phyloP scores from a whole-genome alignment of 2,113 vertebrate genomes.

The Toxotes chatareus region DNA sequence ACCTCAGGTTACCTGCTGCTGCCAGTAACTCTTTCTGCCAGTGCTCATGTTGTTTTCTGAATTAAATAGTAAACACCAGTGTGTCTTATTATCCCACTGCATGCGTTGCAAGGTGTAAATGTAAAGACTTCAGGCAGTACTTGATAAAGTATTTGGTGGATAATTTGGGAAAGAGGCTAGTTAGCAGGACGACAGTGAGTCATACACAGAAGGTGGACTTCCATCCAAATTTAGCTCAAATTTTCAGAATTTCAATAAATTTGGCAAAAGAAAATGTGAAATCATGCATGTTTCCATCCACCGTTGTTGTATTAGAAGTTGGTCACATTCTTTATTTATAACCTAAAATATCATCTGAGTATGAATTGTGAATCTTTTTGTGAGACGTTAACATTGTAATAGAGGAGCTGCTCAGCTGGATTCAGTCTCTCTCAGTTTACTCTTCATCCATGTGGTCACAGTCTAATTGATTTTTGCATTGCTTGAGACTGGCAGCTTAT shows the following conservation, averaged over 20 bases:
- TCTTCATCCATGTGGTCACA: conserved; percentile 41
- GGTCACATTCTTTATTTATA: neutral
- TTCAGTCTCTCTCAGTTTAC: conserved; percentile 23
- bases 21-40: neutral
- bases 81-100: too few relatives aligned
- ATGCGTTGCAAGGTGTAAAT: too few relatives aligned
- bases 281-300: too few relatives aligned
- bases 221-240: too few relatives aligned
- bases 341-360: neutral
- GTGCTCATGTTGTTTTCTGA: neutral
- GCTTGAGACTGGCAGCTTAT: conserved; percentile 33
- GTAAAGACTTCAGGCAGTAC: too few relatives aligned
- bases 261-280: too few relatives aligned
- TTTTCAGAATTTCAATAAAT: too few relatives aligned
- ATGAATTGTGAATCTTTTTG: neutral
- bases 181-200: too few relatives aligned
- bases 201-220: too few relatives aligned
- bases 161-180: too few relatives aligned
- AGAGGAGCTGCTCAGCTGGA: conserved; percentile 6
- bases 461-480: conserved; percentile 46
- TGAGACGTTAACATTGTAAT: neutral
- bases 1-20: neutral
- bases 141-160: too few relatives aligned
- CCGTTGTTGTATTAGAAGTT: too few relatives aligned
- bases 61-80: neutral